A percentile compares a stretch with the other conserved stretches of the same genome.
phyloP scores from a whole-genome alignment of 2,888 invertebrate genomes.

The Drosophila rubida region DNA sequence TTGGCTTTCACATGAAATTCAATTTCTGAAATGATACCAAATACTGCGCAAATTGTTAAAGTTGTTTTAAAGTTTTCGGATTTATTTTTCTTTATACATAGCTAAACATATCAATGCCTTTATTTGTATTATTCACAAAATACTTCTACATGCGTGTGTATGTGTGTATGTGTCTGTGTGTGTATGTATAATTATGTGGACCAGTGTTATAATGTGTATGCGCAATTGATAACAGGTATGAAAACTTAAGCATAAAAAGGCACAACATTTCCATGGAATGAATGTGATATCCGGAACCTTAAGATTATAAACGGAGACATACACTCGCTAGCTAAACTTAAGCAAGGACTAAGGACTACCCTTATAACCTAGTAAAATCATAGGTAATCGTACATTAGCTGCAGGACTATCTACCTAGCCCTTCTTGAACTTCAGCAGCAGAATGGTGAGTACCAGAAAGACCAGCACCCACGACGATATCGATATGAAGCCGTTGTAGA shows the following conservation, averaged over 20 bases:
- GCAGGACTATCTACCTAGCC: constrained; percentile 86
- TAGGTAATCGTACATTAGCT: constrained; percentile 34
- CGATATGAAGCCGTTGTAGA: constrained; percentile 93
- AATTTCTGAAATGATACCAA: not conserved
- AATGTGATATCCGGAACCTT: constrained; percentile 72
- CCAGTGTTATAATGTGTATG: constrained; percentile 32
- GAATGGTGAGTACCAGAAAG: constrained; percentile 90
- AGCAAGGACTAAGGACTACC: constrained; percentile 53
- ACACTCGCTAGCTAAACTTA: constrained; percentile 28
- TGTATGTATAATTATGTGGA: constrained; percentile 18
- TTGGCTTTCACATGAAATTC: not conserved
- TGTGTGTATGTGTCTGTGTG: not conserved
- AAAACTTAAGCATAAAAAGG: constrained; percentile 56
- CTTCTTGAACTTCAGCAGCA: constrained; percentile 93
- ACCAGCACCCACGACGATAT: constrained; percentile 92
- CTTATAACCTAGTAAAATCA: constrained; percentile 77
- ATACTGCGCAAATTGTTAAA: not conserved
- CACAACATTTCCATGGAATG: constrained; percentile 63
- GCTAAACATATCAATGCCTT: constrained; percentile 11
- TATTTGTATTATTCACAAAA: constrained; percentile 26
- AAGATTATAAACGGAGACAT: constrained; percentile 28
- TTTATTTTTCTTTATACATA: constrained; percentile 1
- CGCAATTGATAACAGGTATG: constrained; percentile 18
- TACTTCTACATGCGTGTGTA: constrained; percentile 2
- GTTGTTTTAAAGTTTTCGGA: not conserved